Base-by-base conservation (phyloP, 1,140 invertebrate genomes). In the Pygmarrhopalites habei region DNA sequence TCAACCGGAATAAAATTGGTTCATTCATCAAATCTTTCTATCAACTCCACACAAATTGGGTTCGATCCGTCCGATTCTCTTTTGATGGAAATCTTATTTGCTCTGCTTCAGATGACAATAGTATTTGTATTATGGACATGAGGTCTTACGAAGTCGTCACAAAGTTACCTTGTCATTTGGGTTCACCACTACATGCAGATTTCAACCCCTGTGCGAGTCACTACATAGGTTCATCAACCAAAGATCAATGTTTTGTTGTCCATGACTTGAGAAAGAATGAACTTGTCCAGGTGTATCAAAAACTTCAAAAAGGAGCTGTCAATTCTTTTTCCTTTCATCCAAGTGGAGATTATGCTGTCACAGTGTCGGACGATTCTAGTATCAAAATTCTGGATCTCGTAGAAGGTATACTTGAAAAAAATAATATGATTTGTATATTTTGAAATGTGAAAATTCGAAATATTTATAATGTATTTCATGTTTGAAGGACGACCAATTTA, bases 361-460 rank as follows among this genome's bases (percentile, higher is more conserved):
- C 58, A 29, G 65, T 62, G 32, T 44, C 35, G 28, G 59, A 67
- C 49, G 65, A 70, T 56, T 43, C 55, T n/a, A 58, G 19, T 4
- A 57, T 70, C 14, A 70, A 70, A 60, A 70, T 70, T 17, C 43
- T 70, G 21, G 68, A 70, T 35, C 28, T 70, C 1, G 60, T 70
- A 1, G 68, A 70, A 58, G n/a, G n/a, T n/a, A n/a, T n/a, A n/a
- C n/a, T n/a, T n/a, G n/a, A n/a, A n/a, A n/a, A n/a, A n/a, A n/a
- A n/a, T n/a, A n/a, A n/a, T n/a, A n/a, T n/a, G n/a, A n/a, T n/a
- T n/a, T n/a, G n/a, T n/a, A n/a, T n/a, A n/a, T n/a, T n/a, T n/a
- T n/a, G n/a, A n/a, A n/a, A n/a, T n/a, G n/a, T n/a, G n/a, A n/a
- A n/a, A n/a, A n/a, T n/a, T n/a, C n/a, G n/a, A n/a, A n/a, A n/a